phyloP scores from a whole-genome alignment of 2,797 vertebrate genomes.

The Dermochelys coriacea region DNA sequence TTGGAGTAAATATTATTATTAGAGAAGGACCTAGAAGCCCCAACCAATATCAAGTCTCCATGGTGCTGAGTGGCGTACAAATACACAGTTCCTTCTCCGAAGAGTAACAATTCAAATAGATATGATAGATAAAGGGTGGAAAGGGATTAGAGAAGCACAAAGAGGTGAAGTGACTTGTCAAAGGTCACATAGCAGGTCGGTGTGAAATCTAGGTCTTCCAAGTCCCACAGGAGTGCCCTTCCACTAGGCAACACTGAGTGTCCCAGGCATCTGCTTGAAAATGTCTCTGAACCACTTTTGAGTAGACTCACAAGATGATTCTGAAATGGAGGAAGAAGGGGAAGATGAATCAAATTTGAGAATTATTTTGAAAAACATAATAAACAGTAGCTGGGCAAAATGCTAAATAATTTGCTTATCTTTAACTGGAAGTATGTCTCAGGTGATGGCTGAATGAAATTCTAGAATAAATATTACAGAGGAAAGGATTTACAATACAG shows the following conservation, averaged over 20 bases:
- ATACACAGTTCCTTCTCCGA: accelerated
- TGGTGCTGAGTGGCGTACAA: not conserved
- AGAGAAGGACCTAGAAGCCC: not conserved
- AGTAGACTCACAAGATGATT: not conserved
- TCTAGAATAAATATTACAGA: not conserved
- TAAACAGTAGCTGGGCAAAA: not conserved
- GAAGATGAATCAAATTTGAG: not conserved
- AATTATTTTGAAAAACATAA: not conserved
- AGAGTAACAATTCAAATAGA: not conserved
- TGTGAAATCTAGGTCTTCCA: not conserved
- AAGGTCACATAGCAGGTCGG: not conserved
- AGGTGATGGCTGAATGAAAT: not conserved
- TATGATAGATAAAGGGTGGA: not conserved
- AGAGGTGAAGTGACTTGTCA: not conserved
- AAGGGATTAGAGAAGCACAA: not conserved
- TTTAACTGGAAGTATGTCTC: not conserved
- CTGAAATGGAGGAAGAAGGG: not conserved
- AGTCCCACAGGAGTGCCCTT: not conserved
- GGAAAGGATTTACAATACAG: not conserved
- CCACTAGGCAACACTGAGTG: not conserved
- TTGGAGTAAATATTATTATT: not conserved
- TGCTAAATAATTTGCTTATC: not conserved
- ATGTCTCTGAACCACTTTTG: not conserved
- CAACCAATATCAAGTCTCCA: accelerated
- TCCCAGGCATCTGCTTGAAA: not conserved